Evolutionary conservation across 2,888 invertebrate genomes (phyloP).

Genomic region (Caenorhabditis sinica): DNA sequence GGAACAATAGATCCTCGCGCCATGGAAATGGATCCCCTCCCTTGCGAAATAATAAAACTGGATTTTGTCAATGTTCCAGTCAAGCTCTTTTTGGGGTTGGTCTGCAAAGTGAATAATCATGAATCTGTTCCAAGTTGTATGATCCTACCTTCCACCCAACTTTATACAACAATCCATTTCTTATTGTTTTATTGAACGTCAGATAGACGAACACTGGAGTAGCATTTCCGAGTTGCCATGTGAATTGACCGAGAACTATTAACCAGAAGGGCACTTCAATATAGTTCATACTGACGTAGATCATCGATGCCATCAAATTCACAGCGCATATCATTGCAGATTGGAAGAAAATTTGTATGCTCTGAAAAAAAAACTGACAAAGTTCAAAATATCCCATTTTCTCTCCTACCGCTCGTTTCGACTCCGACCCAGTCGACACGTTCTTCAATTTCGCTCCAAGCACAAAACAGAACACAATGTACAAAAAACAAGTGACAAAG

Average conservation of each 20-base stretch:
- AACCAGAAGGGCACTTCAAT: conserved; percentile 2
- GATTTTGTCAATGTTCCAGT: no score
- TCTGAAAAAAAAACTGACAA: not conserved
- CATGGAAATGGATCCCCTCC: no score
- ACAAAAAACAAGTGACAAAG: conserved; percentile 20
- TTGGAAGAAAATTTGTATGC: conserved; percentile 40
- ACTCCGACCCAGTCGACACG: no score
- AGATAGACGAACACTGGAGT: conserved; percentile 10
- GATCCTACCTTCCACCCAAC: no score
- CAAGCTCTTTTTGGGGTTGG: no score
- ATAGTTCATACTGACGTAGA: conserved; percentile 32
- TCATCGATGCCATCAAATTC: conserved; percentile 21
- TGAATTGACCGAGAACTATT: conserved; percentile 8
- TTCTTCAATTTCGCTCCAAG: conserved; percentile 24
- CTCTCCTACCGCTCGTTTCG: conserved; percentile 3
- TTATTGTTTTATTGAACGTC: conserved; percentile 4
- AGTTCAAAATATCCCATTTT: not conserved
- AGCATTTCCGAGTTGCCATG: conserved; percentile 31
- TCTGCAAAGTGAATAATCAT: no score
- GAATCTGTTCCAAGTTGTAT: no score
- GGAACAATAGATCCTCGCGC: no score
- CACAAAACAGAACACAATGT: not conserved
- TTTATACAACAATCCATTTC: conserved; percentile 21
- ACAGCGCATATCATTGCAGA: conserved; percentile 33
- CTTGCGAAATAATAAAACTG: no score